Evolutionary conservation across 2,797 vertebrate genomes (phyloP).

Genomic region (Propithecus perrieri): DNA sequence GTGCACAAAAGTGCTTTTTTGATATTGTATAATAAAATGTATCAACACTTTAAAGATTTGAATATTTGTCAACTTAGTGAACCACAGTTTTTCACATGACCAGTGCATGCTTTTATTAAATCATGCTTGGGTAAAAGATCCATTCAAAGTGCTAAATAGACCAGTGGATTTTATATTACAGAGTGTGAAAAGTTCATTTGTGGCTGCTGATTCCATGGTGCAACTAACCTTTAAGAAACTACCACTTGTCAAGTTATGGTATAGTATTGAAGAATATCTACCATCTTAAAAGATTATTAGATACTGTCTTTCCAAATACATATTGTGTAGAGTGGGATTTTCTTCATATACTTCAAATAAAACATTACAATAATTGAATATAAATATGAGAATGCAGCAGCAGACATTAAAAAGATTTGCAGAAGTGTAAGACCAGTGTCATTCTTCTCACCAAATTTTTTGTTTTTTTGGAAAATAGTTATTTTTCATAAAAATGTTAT

Average conservation of each 20-base stretch:
- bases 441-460: background rate
- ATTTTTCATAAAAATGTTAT: conserved; percentile 19
- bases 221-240: background rate
- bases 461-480: background rate
- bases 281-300: background rate
- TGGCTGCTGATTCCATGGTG: background rate
- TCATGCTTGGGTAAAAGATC: conserved; percentile 3
- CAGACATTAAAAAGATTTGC: background rate
- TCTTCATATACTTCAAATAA: background rate
- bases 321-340: conserved; percentile 4
- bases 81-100: background rate
- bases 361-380: background rate
- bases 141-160: background rate
- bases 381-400: background rate
- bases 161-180: background rate
- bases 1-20: background rate
- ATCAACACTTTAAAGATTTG: background rate
- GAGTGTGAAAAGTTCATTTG: conserved; percentile 9
- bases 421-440: background rate
- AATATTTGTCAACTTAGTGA: background rate
- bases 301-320: background rate
- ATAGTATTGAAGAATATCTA: background rate
- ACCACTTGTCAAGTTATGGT: background rate
- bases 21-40: background rate
- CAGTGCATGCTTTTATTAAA: background rate